A percentile compares a stretch with the other conserved stretches of the same genome.
These are phyloP conservation scores for Ciconia nigra DNA, from an alignment of 2,797 vertebrate species.

Conservation along the genomic window DNA sequence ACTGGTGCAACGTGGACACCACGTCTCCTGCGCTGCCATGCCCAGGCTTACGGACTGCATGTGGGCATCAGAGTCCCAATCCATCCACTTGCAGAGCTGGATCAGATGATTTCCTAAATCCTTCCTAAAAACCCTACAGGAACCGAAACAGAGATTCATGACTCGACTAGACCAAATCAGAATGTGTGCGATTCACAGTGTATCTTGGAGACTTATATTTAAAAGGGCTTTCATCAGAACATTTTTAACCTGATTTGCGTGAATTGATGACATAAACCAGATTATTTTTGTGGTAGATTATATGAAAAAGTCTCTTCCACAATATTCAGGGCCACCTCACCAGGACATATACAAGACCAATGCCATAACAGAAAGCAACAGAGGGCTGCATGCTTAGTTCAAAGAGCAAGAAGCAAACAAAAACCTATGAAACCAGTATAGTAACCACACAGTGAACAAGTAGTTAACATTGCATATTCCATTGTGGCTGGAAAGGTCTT, in stretches of 20 bases:
- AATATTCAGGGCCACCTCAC: background rate
- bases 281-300: background rate
- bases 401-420: background rate
- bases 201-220: background rate
- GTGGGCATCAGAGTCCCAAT: background rate
- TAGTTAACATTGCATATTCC: background rate
- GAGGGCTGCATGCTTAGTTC: background rate
- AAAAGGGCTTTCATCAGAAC: background rate
- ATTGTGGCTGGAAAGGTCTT: background rate
- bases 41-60: rapidly evolving
- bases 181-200: background rate
- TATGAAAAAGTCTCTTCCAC: background rate
- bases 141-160: background rate
- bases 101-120: background rate
- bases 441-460: background rate
- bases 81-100: background rate
- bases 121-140: background rate
- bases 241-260: background rate
- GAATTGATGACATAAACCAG: background rate
- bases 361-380: background rate
- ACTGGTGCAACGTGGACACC: rapidly evolving
- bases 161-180: background rate
- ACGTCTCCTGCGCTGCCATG: rapidly evolving
- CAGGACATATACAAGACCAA: background rate
- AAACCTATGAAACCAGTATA: background rate